Percentiles rank a stretch among this genome's conserved stretches.
phyloP scores from a whole-genome alignment of 2,113 vertebrate species.

The Capreolus pygargus region DNA sequence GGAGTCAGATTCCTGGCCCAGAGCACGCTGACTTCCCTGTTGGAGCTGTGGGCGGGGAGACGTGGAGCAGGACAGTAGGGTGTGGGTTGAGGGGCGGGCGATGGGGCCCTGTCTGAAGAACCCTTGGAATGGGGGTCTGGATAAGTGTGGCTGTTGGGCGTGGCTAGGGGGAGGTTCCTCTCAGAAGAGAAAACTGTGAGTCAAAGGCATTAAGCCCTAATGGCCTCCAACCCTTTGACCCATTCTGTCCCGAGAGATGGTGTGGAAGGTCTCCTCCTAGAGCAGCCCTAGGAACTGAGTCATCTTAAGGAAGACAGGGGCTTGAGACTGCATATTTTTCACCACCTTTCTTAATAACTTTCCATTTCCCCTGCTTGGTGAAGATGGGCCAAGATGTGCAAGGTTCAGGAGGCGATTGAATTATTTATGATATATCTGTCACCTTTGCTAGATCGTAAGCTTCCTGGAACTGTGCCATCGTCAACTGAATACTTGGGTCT shows the following conservation, averaged over 20 bases:
- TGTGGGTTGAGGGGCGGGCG: background rate
- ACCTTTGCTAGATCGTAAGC: background rate
- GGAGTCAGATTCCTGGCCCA: background rate
- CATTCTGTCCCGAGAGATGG: background rate
- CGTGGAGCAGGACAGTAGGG: background rate
- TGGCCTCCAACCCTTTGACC: background rate
- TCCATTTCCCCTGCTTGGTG: background rate
- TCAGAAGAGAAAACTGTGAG: conserved; percentile 3
- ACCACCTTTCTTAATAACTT: background rate
- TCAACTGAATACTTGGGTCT: background rate
- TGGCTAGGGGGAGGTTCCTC: background rate
- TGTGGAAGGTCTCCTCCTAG: background rate
- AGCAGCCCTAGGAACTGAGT: background rate
- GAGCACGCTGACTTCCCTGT: background rate
- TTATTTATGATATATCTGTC: background rate
- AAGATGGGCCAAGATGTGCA: background rate
- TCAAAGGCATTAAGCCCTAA: background rate
- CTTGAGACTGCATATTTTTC: background rate
- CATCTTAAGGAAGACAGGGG: background rate
- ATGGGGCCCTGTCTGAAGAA: background rate
- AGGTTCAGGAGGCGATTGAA: background rate
- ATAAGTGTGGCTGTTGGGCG: background rate
- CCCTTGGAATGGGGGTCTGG: background rate
- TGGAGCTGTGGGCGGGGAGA: background rate
- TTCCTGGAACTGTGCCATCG: background rate